These are phyloP conservation scores for Zaprionus inermis DNA, from an alignment of 1,140 invertebrate species.

Conservation along the genomic window DNA sequence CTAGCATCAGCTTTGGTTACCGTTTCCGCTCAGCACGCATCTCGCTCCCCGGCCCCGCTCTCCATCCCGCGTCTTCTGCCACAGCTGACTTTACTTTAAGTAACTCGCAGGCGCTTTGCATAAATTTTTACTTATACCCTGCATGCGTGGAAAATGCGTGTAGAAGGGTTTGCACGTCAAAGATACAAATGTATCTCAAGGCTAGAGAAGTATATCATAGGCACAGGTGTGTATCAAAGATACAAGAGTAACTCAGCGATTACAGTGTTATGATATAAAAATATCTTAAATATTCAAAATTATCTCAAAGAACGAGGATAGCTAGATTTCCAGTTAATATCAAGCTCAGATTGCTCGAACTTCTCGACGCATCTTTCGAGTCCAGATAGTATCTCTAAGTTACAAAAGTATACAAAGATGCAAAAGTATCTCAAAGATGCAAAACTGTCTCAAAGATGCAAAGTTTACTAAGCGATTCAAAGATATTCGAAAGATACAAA, in stretches of 20 bases:
- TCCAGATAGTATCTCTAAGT: background rate
- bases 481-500: too few relatives aligned
- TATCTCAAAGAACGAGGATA: background rate
- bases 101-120: constrained; percentile 78
- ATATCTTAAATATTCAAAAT: background rate
- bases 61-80: constrained; percentile 21
- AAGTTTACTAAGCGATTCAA: too few relatives aligned
- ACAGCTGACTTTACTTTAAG: constrained; percentile 73
- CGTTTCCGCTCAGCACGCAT: background rate
- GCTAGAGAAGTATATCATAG: background rate
- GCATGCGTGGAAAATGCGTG: background rate
- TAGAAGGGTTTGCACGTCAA: background rate
- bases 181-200: background rate
- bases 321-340: too few relatives aligned
- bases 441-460: background rate
- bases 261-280: too few relatives aligned
- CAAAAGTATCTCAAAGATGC: background rate
- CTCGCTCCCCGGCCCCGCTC: background rate
- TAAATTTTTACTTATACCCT: constrained; percentile 58
- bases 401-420: background rate
- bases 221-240: background rate
- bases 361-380: too few relatives aligned
- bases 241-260: background rate
- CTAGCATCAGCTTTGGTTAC: constrained; percentile 28
- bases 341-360: too few relatives aligned